These are phyloP conservation scores for Danio kyathit DNA, from an alignment of 2,797 vertebrate species.

Conservation along the genomic window DNA sequence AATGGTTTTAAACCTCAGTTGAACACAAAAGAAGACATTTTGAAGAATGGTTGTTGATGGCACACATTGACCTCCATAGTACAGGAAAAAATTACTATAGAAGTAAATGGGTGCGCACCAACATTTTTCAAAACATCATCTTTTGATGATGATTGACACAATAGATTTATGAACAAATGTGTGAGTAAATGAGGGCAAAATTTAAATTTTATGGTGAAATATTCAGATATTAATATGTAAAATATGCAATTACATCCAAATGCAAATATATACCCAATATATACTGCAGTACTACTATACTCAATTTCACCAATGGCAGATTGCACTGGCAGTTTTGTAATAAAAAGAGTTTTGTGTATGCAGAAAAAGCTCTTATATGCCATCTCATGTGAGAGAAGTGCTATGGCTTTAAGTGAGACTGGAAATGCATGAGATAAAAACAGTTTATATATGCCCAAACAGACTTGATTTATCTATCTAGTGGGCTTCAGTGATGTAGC, in stretches of 20 bases:
- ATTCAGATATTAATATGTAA: not conserved
- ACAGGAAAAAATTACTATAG: no score
- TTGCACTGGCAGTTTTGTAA: not conserved
- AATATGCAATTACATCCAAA: not conserved
- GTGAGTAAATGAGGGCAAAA: no score
- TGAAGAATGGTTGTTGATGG: no score
- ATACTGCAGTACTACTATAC: not conserved
- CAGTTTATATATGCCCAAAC: not conserved
- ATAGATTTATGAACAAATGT: no score
- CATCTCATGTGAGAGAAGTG: not conserved
- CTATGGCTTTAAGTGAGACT: slow-evolving; percentile 5
- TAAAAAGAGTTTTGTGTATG: not conserved
- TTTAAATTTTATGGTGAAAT: no score
- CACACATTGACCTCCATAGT: no score
- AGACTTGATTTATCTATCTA: slow-evolving; percentile 5
- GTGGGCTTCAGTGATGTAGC: slow-evolving; percentile 12
- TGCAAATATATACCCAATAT: not conserved
- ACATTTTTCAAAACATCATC: no score
- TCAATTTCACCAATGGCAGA: not conserved
- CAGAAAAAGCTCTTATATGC: not conserved
- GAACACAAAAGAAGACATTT: no score
- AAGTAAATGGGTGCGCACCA: no score
- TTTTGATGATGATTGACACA: no score
- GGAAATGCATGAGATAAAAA: slow-evolving; percentile 22
- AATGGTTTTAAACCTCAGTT: no score